Conservation (phyloP, 2,797 vertebrate genomes). For the Harpagifer antarcticus region DNA sequence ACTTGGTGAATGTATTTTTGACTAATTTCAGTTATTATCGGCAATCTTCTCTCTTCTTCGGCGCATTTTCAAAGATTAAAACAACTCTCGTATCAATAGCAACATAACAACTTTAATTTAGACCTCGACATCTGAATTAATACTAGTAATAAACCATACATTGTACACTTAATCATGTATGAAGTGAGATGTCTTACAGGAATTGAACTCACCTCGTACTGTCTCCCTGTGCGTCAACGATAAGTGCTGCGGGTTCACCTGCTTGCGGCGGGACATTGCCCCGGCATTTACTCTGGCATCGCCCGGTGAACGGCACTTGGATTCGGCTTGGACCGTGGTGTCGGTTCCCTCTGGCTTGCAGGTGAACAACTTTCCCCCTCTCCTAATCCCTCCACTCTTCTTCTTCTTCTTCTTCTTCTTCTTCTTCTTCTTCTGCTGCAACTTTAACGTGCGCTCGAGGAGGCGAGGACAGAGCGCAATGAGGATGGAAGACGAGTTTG, state of each 20-base stretch:
- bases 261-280: constrained; percentile 99
- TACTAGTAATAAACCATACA: background rate
- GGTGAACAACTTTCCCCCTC: constrained; percentile 62
- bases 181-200: background rate
- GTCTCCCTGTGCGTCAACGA: constrained; percentile 94
- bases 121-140: background rate
- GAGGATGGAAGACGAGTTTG: constrained; percentile 57
- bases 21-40: background rate
- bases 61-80: constrained; percentile 1
- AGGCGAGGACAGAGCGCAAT: constrained; percentile 46
- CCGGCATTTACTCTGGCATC: constrained; percentile 99
- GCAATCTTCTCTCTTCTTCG: background rate
- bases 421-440: constrained; percentile 38
- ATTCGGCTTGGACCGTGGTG: constrained; percentile 88
- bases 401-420: constrained; percentile 38
- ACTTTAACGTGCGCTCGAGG: constrained; percentile 47
- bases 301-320: constrained; percentile 94
- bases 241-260: constrained; percentile 99
- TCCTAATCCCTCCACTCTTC: constrained; percentile 53
- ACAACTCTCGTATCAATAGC: background rate
- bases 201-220: constrained; percentile 91
- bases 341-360: constrained; percentile 79
- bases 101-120: background rate
- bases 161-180: background rate
- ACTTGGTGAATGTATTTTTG: constrained; percentile 9